A percentile compares a stretch with the other conserved stretches of the same genome.
Conservation (phyloP, 2,113 vertebrate genomes). For the Castor canadensis region DNA sequence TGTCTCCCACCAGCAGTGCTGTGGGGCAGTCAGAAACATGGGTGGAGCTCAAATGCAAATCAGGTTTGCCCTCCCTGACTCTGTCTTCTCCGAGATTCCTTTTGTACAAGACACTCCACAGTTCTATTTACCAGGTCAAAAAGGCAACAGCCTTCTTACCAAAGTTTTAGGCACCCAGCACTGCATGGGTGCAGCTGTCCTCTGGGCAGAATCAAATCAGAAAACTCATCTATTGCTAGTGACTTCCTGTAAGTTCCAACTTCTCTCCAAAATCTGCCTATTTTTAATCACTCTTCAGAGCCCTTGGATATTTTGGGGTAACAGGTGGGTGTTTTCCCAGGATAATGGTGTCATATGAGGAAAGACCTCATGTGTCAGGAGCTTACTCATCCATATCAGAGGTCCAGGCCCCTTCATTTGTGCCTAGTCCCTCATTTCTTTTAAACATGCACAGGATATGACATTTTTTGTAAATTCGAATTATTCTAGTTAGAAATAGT, state of each 20-base stretch:
- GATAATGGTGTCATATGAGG: not conserved
- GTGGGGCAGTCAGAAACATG: not conserved
- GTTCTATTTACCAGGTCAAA: not conserved
- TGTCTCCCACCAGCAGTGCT: not conserved
- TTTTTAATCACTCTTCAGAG: conserved; percentile 1
- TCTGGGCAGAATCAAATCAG: not conserved
- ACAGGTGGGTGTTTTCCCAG: not conserved
- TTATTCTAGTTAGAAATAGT: conserved; percentile 25
- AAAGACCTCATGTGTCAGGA: not conserved
- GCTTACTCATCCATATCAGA: not conserved
- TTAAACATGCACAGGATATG: not conserved
- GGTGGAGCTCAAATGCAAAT: not conserved
- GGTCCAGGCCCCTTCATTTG: not conserved
- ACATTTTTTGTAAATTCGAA: not conserved
- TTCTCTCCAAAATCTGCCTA: not conserved
- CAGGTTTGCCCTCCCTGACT: not conserved
- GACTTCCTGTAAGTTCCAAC: not conserved
- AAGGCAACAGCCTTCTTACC: not conserved
- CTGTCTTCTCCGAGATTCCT: not conserved
- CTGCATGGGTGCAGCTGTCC: not conserved
- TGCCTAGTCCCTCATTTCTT: not conserved
- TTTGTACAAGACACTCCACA: not conserved
- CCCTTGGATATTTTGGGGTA: too few species aligned
- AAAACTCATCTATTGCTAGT: not conserved
- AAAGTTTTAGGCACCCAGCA: not conserved